Evolutionary conservation across 2,797 vertebrate species (phyloP).

Genomic region (Sarcophilus harrisii): DNA sequence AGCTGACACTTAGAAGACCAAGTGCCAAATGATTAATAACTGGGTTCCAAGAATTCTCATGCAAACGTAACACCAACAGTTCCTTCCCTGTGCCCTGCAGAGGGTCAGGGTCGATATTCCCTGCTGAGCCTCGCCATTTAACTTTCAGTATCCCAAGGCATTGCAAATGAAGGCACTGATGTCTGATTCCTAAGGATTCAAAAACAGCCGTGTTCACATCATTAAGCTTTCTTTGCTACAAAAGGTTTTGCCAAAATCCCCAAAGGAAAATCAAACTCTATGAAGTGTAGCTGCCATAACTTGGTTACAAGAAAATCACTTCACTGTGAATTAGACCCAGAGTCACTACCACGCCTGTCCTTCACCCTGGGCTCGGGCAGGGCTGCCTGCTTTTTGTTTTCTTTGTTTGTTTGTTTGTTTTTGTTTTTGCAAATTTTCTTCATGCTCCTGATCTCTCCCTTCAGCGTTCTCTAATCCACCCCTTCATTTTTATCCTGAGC

Average conservation of each 20-base stretch:
- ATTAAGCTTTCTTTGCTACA: background rate
- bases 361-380: fast-evolving
- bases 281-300: background rate
- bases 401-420: too few relatives aligned
- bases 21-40: background rate
- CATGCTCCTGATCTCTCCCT: background rate
- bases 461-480: fast-evolving
- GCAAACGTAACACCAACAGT: background rate
- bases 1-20: background rate
- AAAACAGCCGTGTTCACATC: background rate
- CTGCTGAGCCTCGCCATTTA: background rate
- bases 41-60: background rate
- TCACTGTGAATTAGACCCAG: conserved; percentile 14
- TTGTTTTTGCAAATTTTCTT: background rate
- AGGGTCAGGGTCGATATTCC: fast-evolving
- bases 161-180: background rate
- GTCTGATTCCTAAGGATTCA: background rate
- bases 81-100: background rate
- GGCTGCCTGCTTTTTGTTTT: fast-evolving
- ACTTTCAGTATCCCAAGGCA: background rate
- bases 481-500: background rate
- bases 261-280: fast-evolving
- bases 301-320: background rate
- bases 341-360: background rate
- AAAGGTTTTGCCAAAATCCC: background rate